Conservation (phyloP, 2,888 invertebrate species). For the Drosophila cyrtoloma region DNA sequence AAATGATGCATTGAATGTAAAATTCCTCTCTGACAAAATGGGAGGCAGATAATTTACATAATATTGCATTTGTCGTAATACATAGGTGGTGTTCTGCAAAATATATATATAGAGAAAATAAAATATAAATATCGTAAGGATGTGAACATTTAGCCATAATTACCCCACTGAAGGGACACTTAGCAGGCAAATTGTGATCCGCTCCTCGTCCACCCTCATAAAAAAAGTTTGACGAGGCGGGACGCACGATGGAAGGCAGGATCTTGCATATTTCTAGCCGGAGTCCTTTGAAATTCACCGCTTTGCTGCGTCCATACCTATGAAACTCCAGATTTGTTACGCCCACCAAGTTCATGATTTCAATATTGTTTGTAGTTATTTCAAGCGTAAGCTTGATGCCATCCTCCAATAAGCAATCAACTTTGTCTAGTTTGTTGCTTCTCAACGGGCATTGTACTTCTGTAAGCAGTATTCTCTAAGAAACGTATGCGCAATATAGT, state of each 20-base stretch:
- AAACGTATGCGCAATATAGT: background rate
- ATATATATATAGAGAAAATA: background rate
- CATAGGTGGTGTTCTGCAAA: background rate
- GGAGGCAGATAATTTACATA: fast-evolving
- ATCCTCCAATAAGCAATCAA: background rate
- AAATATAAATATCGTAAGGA: background rate
- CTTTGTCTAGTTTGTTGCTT: background rate
- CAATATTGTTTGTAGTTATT: background rate
- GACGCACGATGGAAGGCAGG: background rate
- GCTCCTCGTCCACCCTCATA: background rate
- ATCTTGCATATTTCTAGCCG: background rate
- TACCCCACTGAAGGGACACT: background rate
- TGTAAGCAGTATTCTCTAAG: background rate
- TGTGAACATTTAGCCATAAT: background rate
- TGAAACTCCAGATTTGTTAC: background rate
- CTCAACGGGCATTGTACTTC: background rate
- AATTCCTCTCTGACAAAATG: background rate
- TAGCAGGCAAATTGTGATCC: background rate
- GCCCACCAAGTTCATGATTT: background rate
- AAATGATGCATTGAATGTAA: background rate
- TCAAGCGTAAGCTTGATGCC: fast-evolving
- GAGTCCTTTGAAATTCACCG: background rate
- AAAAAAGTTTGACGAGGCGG: background rate
- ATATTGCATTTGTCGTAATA: background rate
- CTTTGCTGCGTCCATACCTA: background rate